phyloP scores from a whole-genome alignment of 1,140 invertebrate genomes.

The Eciton burchellii region DNA sequence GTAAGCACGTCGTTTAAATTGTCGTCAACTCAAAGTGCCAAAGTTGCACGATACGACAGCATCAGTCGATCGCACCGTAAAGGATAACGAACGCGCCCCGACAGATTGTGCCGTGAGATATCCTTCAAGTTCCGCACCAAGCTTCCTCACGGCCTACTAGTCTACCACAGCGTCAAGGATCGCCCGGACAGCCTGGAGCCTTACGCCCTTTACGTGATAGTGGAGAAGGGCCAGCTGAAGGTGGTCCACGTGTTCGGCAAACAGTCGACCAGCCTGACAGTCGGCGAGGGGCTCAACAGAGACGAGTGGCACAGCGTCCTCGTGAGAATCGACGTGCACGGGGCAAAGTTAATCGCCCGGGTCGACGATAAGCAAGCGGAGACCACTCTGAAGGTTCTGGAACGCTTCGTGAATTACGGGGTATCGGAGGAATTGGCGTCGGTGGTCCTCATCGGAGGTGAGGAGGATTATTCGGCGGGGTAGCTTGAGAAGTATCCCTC shows the following conservation, averaged over 20 bases:
- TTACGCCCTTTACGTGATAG: constrained; percentile 95
- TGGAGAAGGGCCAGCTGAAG: constrained; percentile 95
- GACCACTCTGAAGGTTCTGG: constrained; percentile 92
- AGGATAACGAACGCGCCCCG: neutral
- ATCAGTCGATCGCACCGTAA: neutral
- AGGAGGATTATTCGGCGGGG: constrained; percentile 49
- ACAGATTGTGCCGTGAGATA: constrained; percentile 93
- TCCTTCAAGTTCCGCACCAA: constrained; percentile 95
- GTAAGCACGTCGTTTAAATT: constrained; percentile 81
- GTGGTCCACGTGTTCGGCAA: constrained; percentile 96
- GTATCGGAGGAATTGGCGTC: constrained; percentile 93
- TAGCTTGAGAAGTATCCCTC: neutral
- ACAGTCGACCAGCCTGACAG: constrained; percentile 92
- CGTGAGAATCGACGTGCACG: constrained; percentile 93
- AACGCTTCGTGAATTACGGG: constrained; percentile 93
- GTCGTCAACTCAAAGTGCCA: no score
- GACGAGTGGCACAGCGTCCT: constrained; percentile 96
- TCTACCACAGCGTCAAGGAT: constrained; percentile 95
- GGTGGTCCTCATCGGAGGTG: constrained; percentile 95
- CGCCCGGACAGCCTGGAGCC: constrained; percentile 90
- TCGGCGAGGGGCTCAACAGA: constrained; percentile 94
- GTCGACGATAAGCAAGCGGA: constrained; percentile 93
- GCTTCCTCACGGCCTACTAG: constrained; percentile 93
- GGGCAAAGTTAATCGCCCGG: constrained; percentile 91
- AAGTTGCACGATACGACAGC: no score